Evolutionary conservation across 2,797 vertebrate genomes (phyloP).

Genomic region (Holocentrus rufus): DNA sequence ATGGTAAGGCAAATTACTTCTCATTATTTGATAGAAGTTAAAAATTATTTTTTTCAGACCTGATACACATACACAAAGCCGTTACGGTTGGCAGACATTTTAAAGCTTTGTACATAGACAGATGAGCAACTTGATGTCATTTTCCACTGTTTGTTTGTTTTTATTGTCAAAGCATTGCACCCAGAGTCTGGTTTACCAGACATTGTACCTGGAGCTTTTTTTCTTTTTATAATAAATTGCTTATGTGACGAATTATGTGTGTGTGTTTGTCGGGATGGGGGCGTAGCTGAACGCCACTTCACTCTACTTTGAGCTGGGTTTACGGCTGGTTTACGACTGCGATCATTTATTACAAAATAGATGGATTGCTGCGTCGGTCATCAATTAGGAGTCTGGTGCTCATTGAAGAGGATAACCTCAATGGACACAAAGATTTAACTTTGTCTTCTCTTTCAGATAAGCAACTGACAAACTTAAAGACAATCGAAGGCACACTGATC

Average conservation of each 20-base stretch:
- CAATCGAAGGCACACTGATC: too few relatives aligned
- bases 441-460: too few relatives aligned
- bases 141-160: not conserved
- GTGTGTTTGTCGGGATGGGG: constrained; percentile 24
- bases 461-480: too few relatives aligned
- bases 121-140: constrained; percentile 25
- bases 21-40: not conserved
- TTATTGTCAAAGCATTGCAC: constrained; percentile 89
- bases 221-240: constrained; percentile 47
- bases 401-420: too few relatives aligned
- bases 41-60: not conserved
- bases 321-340: too few relatives aligned
- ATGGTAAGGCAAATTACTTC: constrained; percentile 4
- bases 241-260: constrained; percentile 10
- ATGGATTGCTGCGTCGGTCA: too few relatives aligned
- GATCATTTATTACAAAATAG: too few relatives aligned
- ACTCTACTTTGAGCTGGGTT: too few relatives aligned
- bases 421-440: too few relatives aligned
- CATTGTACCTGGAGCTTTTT: constrained; percentile 93
- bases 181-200: constrained; percentile 91
- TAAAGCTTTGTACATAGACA: not conserved
- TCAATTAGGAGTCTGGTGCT: too few relatives aligned
- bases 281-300: not conserved
- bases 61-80: not conserved
- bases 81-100: not conserved